Conservation (phyloP, 2,797 vertebrate genomes). For the Diceros bicornis region DNA sequence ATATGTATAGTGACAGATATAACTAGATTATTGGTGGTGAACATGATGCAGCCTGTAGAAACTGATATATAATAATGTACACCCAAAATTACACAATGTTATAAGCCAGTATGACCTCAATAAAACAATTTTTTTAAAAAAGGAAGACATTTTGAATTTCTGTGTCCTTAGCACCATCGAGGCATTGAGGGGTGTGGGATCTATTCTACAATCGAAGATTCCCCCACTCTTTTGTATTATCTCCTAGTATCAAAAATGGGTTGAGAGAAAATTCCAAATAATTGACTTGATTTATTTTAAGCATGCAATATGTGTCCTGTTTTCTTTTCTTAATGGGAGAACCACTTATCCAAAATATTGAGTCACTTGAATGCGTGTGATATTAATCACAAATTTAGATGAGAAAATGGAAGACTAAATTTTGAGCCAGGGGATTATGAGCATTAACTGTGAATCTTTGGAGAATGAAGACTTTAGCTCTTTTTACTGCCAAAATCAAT, state of each 20-base stretch:
- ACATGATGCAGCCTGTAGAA: too few relatives aligned
- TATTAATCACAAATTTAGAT: background rate
- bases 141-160: slow-evolving; percentile 39
- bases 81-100: too few relatives aligned
- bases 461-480: background rate
- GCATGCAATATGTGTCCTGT: background rate
- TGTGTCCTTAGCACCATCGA: background rate
- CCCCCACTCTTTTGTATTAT: background rate
- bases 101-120: too few relatives aligned
- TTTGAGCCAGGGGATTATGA: background rate
- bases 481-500: background rate
- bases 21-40: too few relatives aligned
- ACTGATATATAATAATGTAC: too few relatives aligned
- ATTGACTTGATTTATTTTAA: background rate
- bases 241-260: background rate
- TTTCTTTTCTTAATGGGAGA: background rate
- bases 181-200: background rate
- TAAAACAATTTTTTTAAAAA: too few relatives aligned
- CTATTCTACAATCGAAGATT: background rate
- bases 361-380: background rate
- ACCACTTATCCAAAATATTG: slow-evolving; percentile 16
- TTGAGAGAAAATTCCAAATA: slow-evolving; percentile 27
- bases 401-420: background rate
- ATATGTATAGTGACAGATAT: too few relatives aligned
- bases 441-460: background rate